These are phyloP conservation scores for Ciconia stormi DNA, from an alignment of 2,113 vertebrate genomes.

Conservation along the genomic window DNA sequence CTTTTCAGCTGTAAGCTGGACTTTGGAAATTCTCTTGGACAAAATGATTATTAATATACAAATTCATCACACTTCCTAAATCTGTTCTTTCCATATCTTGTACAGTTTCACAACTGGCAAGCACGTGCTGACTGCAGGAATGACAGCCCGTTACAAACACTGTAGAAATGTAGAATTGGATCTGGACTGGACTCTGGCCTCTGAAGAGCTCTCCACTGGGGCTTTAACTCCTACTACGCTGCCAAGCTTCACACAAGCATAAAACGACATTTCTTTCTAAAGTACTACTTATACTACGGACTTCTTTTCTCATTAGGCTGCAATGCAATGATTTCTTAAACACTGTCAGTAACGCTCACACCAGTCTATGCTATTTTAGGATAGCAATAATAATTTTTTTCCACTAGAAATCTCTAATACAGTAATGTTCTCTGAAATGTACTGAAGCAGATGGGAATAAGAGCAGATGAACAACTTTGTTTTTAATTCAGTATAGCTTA, in stretches of 20 bases:
- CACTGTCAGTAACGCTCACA: neutral
- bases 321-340: neutral
- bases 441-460: neutral
- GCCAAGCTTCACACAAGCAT: neutral
- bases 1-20: neutral
- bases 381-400: neutral
- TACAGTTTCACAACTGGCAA: neutral
- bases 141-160: fast-evolving
- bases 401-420: neutral
- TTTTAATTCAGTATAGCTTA: neutral
- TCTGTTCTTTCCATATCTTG: neutral
- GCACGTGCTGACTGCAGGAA: neutral
- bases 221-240: neutral
- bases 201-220: neutral
- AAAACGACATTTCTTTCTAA: neutral
- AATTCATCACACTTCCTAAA: neutral
- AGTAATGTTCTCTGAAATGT: neutral
- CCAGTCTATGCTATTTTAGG: neutral
- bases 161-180: neutral
- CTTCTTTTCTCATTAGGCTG: neutral
- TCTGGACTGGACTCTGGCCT: neutral
- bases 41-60: neutral
- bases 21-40: neutral
- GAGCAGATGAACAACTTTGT: neutral
- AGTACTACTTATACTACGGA: neutral